Evolutionary conservation across 2,797 vertebrate genomes (phyloP).

Genomic region (Galagoides demidoff): DNA sequence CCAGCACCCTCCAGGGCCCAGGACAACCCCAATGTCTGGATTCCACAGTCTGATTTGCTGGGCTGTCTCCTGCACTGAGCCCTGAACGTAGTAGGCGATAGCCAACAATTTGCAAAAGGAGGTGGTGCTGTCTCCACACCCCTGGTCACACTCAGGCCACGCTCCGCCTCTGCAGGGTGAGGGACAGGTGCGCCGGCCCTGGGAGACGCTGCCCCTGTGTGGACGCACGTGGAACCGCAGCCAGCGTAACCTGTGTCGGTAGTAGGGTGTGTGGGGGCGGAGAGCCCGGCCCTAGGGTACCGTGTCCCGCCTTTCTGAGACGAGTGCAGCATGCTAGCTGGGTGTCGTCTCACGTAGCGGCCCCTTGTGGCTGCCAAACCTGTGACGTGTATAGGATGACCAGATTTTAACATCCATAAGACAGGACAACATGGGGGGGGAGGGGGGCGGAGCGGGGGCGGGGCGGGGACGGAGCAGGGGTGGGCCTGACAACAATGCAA

Average conservation of each 20-base stretch:
- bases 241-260: fast-evolving
- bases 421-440: too few species aligned
- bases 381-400: background rate
- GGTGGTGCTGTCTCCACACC: too few species aligned
- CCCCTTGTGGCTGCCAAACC: background rate
- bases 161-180: background rate
- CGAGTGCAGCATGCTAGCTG: fast-evolving
- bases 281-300: background rate
- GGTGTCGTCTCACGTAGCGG: background rate
- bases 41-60: background rate
- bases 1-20: background rate
- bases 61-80: background rate
- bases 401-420: too few species aligned
- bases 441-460: too few species aligned
- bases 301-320: background rate
- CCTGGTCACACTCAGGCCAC: background rate
- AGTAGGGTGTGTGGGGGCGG: background rate
- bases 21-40: background rate
- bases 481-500: too few species aligned
- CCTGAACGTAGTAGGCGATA: background rate
- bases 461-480: too few species aligned
- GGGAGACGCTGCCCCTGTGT: slow-evolving; percentile 50
- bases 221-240: background rate
- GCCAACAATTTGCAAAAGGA: fast-evolving
- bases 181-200: background rate